phyloP scores from a whole-genome alignment of 2,797 vertebrate species.

The Nothura maculosa region DNA sequence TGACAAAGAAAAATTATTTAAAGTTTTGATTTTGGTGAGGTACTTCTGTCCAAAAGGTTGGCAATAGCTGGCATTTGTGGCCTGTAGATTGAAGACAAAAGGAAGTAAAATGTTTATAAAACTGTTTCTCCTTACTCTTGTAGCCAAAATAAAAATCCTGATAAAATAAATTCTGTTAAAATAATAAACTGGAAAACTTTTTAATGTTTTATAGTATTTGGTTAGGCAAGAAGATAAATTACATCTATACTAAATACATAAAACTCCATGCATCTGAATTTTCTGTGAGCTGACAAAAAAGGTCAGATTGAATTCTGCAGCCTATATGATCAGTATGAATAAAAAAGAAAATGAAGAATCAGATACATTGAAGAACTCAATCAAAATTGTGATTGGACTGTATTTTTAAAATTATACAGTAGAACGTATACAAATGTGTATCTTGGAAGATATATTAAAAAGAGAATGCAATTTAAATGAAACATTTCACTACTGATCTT shows the following conservation, averaged over 20 bases:
- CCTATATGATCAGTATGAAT: not conserved
- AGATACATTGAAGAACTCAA: not conserved
- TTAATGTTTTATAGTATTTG: not conserved
- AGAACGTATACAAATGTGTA: not conserved
- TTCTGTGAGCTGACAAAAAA: not conserved
- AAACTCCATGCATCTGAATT: not conserved
- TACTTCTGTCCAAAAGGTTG: not conserved
- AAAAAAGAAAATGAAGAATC: not conserved
- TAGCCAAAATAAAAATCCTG: not conserved
- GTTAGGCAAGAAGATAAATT: not conserved
- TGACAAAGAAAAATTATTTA: slow-evolving; percentile 10
- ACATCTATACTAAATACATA: not conserved
- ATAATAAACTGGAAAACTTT: not conserved
- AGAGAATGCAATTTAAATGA: not conserved
- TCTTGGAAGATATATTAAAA: not conserved
- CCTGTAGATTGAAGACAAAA: not conserved
- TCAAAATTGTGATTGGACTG: not conserved
- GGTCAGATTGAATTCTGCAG: not conserved
- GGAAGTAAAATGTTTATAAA: not conserved
- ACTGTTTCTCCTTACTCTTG: not conserved
- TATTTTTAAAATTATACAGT: not conserved
- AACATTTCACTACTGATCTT: not conserved
- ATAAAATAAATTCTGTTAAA: slow-evolving; percentile 14
- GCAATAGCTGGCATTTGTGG: not conserved
- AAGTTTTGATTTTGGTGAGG: not conserved